A percentile compares a stretch with the other conserved stretches of the same genome.
These are phyloP conservation scores for Eleginops maclovinus DNA, from an alignment of 2,113 vertebrate genomes.

Conservation along the genomic window DNA sequence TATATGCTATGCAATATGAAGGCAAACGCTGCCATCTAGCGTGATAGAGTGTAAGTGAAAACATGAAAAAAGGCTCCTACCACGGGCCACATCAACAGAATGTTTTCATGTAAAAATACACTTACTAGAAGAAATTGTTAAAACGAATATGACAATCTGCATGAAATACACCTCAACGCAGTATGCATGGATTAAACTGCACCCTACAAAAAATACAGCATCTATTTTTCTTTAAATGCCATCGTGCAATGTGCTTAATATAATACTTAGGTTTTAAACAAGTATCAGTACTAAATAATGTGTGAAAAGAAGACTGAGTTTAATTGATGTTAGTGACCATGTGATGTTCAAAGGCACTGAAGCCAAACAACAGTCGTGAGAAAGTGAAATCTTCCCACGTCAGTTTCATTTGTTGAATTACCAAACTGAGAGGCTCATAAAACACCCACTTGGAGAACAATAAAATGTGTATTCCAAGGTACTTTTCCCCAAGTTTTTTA, in stretches of 20 bases:
- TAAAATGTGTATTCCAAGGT: not conserved
- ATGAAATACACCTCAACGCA: not conserved
- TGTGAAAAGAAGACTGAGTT: not conserved
- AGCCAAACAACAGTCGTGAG: no score
- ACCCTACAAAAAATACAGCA: not conserved
- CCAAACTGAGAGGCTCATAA: not conserved
- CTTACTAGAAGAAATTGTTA: no score
- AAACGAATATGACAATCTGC: not conserved
- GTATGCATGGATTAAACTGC: not conserved
- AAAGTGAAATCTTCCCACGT: not conserved
- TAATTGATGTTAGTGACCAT: not conserved
- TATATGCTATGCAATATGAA: not conserved
- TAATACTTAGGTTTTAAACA: no score
- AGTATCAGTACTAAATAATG: not conserved
- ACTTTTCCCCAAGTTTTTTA: not conserved
- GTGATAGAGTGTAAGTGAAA: constrained; percentile 19
- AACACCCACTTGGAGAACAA: not conserved
- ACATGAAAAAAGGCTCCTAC: no score
- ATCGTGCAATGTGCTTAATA: not conserved
- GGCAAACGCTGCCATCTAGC: constrained; percentile 60
- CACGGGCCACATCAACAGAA: no score
- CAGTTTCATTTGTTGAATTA: not conserved
- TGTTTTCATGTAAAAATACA: no score
- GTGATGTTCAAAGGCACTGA: not conserved
- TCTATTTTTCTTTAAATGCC: not conserved